Evolutionary conservation across 2,797 vertebrate genomes (phyloP), one percentile per base, ranked within the genome.

Genomic region (Catostomus latipinnis): DNA sequence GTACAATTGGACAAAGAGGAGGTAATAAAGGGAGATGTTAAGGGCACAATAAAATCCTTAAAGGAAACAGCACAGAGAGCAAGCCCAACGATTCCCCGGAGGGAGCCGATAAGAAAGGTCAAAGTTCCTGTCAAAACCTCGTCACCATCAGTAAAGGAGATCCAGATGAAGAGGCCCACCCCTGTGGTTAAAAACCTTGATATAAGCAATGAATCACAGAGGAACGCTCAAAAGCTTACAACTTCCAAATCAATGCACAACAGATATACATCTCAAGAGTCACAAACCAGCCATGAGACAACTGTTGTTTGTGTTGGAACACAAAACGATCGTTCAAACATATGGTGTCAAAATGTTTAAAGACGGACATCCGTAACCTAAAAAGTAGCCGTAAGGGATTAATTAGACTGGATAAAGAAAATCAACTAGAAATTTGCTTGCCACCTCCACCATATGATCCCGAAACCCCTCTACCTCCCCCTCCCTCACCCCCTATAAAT

Each of bases 11-110:
- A 94, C 83, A 94, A 92, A 86, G 92, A 94, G 72, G 91, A 93
- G 71, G 91, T 93, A 72, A 88, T 93, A 85, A 94, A 93, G 82
- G 93, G 93, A 63, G 94, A 93, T n/a, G 92, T 93, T 67, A 95
- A 94, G 91, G 93, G 92, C 50, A 92, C 91, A 0, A 93, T 94
- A 87, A 95, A 94, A 88, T 93, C 93, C 8, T 87, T 95, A 84
- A n/a, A 94, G 88, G 92, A 94, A 90, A 94, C 93, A 34, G 94
- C 94, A 71, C 88, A 93, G 68, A 91, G 89, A 65, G 84, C 91
- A 83, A 84, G 91, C 84, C 88, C 92, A 57, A 94, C 93, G 84
- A 89, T 90, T 83, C 83, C 76, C 54, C 90, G 69, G 83, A 89
- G 82, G 46, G 88, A 92, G 71, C 86, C 91, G 6, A 91, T 92